Conservation (phyloP, 2,888 invertebrate genomes). For the Choristoneura rosaceana region DNA sequence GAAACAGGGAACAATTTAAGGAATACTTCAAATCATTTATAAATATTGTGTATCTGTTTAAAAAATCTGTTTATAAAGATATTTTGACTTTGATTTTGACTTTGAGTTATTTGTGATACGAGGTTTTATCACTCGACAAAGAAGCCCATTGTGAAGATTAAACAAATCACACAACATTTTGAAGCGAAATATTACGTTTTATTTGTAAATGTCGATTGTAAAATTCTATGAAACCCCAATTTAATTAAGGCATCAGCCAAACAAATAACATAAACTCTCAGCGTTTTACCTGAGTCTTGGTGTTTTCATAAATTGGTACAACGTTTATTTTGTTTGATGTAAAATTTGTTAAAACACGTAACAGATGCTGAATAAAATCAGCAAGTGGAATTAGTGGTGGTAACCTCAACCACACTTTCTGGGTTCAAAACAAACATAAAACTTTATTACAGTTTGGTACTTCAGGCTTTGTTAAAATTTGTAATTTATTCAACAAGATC, state of each 20-base stretch:
- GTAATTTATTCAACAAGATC: no score
- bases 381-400: neutral
- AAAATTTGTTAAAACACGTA: neutral
- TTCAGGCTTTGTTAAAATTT: no score
- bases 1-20: no score
- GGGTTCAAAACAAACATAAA: neutral
- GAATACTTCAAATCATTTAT: no score
- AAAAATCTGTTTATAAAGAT: no score
- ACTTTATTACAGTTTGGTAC: no score
- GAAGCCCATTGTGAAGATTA: no score
- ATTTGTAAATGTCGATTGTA: neutral
- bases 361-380: neutral
- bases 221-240: neutral
- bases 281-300: neutral
- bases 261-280: neutral
- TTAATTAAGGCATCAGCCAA: neutral
- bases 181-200: neutral
- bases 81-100: no score
- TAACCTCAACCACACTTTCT: neutral
- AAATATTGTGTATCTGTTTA: no score
- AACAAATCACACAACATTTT: no score
- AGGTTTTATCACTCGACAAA: no score
- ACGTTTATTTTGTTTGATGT: neutral
- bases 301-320: constrained; percentile 1
- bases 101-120: no score